Evolutionary conservation across 2,113 vertebrate genomes (phyloP), one percentile per base, ranked within the genome.

Genomic region (Donacobius atricapilla): DNA sequence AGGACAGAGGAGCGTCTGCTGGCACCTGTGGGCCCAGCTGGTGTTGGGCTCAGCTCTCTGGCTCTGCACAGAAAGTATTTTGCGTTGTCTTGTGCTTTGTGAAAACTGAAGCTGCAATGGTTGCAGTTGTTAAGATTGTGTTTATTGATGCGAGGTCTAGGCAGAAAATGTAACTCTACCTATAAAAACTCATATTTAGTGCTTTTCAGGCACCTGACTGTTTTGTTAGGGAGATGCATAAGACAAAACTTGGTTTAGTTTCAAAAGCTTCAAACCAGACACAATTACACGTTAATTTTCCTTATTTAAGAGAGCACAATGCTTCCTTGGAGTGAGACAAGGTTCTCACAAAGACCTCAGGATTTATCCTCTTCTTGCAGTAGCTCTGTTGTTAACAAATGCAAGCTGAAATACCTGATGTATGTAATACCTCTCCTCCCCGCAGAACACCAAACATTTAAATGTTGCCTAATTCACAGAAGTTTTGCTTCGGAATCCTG

Each of bases 401-500:
- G 8, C 24, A 77, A 53, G 58, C 53, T 85, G 58, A 92, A 92
- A 64, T 94, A 90, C 64, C 64, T 73, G 51, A 33, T 40, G 35
- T 63, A n/a, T 75, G 31, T 40, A 40, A 51, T 50, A 50, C 47
- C 56, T 80, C 40, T 56, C 37, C 20, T 65, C 10, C 60, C 35
- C 33, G 3, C 47, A 33, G 40, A 92, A 83, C 64, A 66, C 85
- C 68, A 47, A 73, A 60, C 31, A 24, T 58, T 81, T 88, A 81
- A 91, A 73, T 58, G 33, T 31, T 54, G 56, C 47, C 33, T 77
- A 64, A 75, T 82, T 90, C 64, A 81, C 44, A 47, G 16, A 89
- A 91, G 84, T 95, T 96, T 85, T 91, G 35, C 31, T 91, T 75
- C 1, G 21, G 90, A 96, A 95, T 77, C 57, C 79, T 76, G 54